These are phyloP conservation scores for Fragum fragum DNA, from an alignment of 2,888 invertebrate genomes.

Conservation along the genomic window DNA sequence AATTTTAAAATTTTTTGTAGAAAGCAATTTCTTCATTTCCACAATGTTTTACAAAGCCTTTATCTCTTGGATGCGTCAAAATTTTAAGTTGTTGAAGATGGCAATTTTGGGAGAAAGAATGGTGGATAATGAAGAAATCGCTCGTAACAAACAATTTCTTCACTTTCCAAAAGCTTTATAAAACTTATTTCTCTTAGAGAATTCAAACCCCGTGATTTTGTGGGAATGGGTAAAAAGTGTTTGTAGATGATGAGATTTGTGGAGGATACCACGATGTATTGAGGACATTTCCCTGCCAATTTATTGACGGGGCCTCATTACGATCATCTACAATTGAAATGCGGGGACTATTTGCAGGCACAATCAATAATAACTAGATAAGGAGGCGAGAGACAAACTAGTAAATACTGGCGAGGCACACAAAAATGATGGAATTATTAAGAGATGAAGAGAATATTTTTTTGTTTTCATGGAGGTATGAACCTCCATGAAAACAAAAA, in stretches of 20 bases:
- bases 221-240: too few species aligned
- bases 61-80: too few species aligned
- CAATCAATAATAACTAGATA: conserved; percentile 3
- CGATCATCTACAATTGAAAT: neutral
- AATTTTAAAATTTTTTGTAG: too few species aligned
- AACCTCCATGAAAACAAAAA: too few species aligned
- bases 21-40: too few species aligned
- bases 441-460: too few species aligned
- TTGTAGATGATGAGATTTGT: neutral
- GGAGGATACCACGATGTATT: neutral
- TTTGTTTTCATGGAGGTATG: too few species aligned
- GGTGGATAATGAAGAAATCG: conserved; percentile 7
- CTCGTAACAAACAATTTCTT: neutral
- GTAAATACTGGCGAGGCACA: too few species aligned
- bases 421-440: too few species aligned
- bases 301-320: conserved; percentile 1
- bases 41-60: too few species aligned
- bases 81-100: too few species aligned
- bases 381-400: neutral
- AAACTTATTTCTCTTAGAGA: neutral
- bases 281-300: neutral
- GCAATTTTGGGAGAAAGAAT: neutral
- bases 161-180: neutral
- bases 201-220: too few species aligned
- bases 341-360: neutral